These are phyloP conservation scores for Brevimyrus niger DNA, from an alignment of 2,113 vertebrate genomes.

Conservation along the genomic window DNA sequence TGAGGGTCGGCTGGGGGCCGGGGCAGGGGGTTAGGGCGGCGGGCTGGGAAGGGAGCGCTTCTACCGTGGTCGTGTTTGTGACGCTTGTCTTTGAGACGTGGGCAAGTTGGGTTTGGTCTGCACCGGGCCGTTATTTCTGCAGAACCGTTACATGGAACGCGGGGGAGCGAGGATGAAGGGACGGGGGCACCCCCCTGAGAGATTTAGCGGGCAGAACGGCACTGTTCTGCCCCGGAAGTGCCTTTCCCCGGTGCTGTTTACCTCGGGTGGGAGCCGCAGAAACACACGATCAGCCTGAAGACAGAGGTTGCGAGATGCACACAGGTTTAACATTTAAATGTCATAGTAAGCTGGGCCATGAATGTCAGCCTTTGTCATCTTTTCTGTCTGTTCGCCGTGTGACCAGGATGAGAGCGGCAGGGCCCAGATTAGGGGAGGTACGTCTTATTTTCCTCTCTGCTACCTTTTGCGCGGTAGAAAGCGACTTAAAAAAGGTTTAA, in stretches of 20 bases:
- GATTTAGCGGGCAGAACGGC: constrained; percentile 33
- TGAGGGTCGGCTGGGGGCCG: constrained; percentile 45
- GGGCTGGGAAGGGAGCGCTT: neutral
- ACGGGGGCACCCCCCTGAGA: constrained; percentile 25
- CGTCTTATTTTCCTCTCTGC: neutral
- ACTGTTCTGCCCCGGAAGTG: constrained; percentile 45
- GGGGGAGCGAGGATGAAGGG: neutral
- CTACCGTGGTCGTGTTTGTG: constrained; percentile 9
- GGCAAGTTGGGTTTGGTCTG: constrained; percentile 55
- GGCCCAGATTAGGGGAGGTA: neutral
- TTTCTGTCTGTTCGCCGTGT: neutral
- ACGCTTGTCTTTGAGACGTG: constrained; percentile 35
- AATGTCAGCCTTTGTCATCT: neutral
- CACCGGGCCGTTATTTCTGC: constrained; percentile 25
- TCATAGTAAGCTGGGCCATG: neutral
- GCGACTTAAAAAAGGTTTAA: neutral
- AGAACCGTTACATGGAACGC: neutral
- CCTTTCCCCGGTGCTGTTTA: constrained; percentile 45
- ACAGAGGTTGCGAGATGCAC: neutral
- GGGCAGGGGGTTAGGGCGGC: neutral
- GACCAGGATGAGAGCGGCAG: neutral
- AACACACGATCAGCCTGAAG: neutral
- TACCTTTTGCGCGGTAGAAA: neutral
- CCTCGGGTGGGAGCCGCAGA: constrained; percentile 18
- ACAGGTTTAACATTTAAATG: constrained; percentile 18